phyloP scores from a whole-genome alignment of 1,140 invertebrate species.

The Leguminivora glycinivorella region DNA sequence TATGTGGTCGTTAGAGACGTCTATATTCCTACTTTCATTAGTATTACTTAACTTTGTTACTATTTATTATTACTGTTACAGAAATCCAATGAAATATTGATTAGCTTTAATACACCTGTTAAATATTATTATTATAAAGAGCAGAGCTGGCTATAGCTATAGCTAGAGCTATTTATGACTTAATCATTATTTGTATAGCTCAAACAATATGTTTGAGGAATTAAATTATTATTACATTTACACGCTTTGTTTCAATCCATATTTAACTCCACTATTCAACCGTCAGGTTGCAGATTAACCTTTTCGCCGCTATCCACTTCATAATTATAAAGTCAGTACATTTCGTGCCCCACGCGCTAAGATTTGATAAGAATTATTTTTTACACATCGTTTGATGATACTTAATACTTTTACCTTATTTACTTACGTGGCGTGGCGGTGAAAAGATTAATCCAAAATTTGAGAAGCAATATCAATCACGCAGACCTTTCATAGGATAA shows the following conservation, averaged over 20 bases:
- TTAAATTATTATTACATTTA: constrained; percentile 74
- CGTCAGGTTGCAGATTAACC: neutral
- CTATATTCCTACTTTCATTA: constrained; percentile 67
- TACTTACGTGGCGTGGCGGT: too few relatives aligned
- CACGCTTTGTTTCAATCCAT: constrained; percentile 19
- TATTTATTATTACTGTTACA: constrained; percentile 75
- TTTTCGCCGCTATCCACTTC: too few relatives aligned
- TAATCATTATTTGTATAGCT: constrained; percentile 78
- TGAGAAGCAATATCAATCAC: too few relatives aligned
- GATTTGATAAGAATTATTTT: too few relatives aligned
- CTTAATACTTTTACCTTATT: too few relatives aligned
- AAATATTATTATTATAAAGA: constrained; percentile 73
- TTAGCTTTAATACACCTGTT: constrained; percentile 75
- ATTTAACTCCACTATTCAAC: neutral
- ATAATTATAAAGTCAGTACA: too few relatives aligned
- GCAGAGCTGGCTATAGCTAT: constrained; percentile 48
- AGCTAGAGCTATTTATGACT: constrained; percentile 72
- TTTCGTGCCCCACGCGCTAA: too few relatives aligned
- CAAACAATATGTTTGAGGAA: constrained; percentile 74
- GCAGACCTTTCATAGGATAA: too few relatives aligned
- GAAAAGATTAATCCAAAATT: neutral
- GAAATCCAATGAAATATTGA: constrained; percentile 67
- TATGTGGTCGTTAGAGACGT: constrained; percentile 53
- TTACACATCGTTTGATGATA: too few relatives aligned
- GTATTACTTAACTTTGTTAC: constrained; percentile 73